phyloP scores from a whole-genome alignment of 2,797 vertebrate species.

The Tapera naevia region DNA sequence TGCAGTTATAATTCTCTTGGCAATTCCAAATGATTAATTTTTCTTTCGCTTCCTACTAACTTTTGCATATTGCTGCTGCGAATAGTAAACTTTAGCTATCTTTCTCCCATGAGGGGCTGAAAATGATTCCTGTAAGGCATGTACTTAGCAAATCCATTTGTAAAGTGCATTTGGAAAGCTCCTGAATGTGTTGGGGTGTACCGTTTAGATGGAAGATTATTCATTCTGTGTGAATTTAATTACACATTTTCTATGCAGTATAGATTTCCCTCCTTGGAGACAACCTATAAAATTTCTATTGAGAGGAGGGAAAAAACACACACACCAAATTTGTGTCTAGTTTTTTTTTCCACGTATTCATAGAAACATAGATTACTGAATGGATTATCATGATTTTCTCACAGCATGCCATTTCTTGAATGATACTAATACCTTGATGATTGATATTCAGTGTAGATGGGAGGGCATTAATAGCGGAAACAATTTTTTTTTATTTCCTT shows the following conservation, averaged over 20 bases:
- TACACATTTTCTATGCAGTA: background rate
- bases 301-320: no score
- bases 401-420: background rate
- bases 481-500: background rate
- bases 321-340: background rate
- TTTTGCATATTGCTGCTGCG: background rate
- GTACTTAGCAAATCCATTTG: slow-evolving; percentile 17
- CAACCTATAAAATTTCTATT: background rate
- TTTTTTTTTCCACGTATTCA: background rate
- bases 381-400: background rate
- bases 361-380: background rate
- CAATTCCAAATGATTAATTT: background rate
- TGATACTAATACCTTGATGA: background rate
- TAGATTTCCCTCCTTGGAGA: slow-evolving; percentile 20
- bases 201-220: background rate
- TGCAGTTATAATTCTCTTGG: background rate
- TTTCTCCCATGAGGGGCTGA: background rate
- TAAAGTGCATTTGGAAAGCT: background rate
- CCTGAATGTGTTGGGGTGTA: fast-evolving
- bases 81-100: background rate
- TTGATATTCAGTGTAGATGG: background rate
- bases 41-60: background rate
- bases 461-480: background rate
- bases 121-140: background rate
- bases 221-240: slow-evolving; percentile 3